Percentiles rank a stretch among this genome's conserved stretches.
Evolutionary conservation across 2,888 invertebrate genomes (phyloP).

Genomic region (Norana najaformis): DNA sequence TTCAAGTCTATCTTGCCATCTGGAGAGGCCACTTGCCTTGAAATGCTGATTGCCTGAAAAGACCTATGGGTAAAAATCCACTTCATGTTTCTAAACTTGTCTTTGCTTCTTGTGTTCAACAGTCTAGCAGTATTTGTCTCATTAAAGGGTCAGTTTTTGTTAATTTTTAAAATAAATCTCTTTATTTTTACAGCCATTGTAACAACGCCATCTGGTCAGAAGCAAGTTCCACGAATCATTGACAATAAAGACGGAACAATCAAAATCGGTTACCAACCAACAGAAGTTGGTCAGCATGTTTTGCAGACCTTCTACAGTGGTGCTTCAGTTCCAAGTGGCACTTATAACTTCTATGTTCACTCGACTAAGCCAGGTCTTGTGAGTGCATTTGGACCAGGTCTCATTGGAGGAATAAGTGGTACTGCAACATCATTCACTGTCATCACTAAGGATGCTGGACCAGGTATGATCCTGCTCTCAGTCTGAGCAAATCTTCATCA

Average conservation of each 20-base stretch:
- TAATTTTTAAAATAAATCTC: background rate
- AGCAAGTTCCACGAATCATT: conserved; percentile 32
- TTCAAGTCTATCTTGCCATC: no score
- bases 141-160: background rate
- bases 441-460: conserved; percentile 39
- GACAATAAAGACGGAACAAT: conserved; percentile 30
- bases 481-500: background rate
- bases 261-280: conserved; percentile 33
- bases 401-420: conserved; percentile 32
- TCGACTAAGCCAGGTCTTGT: conserved; percentile 36
- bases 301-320: conserved; percentile 36
- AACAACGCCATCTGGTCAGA: conserved; percentile 38
- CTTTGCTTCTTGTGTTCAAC: background rate
- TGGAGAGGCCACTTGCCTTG: background rate
- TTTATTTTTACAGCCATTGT: conserved; percentile 29
- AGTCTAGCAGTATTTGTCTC: no score
- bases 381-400: conserved; percentile 38
- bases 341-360: conserved; percentile 40
- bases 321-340: conserved; percentile 35
- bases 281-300: conserved; percentile 35
- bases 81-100: background rate
- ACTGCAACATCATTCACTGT: conserved; percentile 38
- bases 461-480: conserved; percentile 70
- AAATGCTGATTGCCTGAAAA: background rate
- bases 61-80: background rate